A percentile compares a stretch with the other conserved stretches of the same genome.
phyloP scores from a whole-genome alignment of 2,888 invertebrate genomes.

The Eristalis pertinax region DNA sequence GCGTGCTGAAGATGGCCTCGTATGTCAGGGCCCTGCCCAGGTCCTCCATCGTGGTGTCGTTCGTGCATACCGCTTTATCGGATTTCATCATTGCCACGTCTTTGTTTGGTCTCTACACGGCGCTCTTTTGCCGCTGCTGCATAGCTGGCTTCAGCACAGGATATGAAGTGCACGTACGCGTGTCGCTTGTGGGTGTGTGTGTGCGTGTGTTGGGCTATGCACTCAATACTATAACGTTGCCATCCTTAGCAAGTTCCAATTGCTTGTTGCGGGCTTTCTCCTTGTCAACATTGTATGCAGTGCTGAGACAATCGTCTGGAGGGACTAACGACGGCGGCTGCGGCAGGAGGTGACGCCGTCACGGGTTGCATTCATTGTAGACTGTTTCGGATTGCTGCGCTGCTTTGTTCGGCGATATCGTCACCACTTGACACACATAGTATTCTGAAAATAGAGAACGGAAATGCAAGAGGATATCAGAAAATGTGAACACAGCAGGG shows the following conservation, averaged over 20 bases:
- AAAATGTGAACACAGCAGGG: slow-evolving; percentile 13
- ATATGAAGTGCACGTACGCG: slow-evolving; percentile 10
- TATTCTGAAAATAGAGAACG: slow-evolving; percentile 48
- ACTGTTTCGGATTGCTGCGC: slow-evolving; percentile 35
- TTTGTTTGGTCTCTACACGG: slow-evolving; percentile 35
- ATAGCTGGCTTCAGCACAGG: slow-evolving; percentile 46
- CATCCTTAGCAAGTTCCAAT: slow-evolving; percentile 48
- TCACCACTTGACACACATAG: slow-evolving; percentile 53
- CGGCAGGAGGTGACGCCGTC: slow-evolving; percentile 32
- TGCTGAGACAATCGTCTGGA: slow-evolving; percentile 46
- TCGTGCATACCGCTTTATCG: slow-evolving; percentile 81
- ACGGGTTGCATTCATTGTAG: slow-evolving; percentile 49
- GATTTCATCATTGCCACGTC: slow-evolving; percentile 74
- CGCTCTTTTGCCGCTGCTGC: slow-evolving; percentile 40
- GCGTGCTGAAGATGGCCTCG: slow-evolving; percentile 80
- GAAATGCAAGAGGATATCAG: slow-evolving; percentile 7
- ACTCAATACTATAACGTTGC: slow-evolving; percentile 66
- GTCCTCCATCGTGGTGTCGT: slow-evolving; percentile 79
- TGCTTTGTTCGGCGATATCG: slow-evolving; percentile 40
- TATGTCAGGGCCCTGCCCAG: slow-evolving; percentile 80
- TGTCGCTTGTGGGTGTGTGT: background rate
- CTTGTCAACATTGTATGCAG: slow-evolving; percentile 62
- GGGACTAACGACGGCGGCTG: slow-evolving; percentile 35
- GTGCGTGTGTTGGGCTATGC: slow-evolving; percentile 32
- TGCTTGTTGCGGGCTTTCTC: slow-evolving; percentile 47